These are phyloP conservation scores for Chroicocephalus ridibundus DNA, from an alignment of 2,113 vertebrate genomes.

Conservation along the genomic window DNA sequence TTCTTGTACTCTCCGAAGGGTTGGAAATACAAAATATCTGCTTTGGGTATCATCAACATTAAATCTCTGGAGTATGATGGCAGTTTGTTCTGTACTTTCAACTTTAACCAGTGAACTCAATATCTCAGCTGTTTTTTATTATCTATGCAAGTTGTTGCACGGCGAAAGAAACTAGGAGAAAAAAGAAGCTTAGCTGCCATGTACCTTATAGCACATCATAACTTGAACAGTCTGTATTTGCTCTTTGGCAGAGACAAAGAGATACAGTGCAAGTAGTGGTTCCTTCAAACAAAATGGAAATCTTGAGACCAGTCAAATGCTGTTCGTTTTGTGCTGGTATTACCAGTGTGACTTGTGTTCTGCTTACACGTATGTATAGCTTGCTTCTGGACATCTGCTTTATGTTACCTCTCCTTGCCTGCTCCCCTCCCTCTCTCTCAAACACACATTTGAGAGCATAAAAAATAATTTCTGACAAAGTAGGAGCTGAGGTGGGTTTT, in stretches of 20 bases:
- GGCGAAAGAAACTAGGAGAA: neutral
- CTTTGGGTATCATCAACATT: neutral
- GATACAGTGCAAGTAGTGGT: neutral
- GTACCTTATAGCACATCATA: neutral
- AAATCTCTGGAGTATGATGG: neutral
- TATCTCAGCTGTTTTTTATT: constrained; percentile 43
- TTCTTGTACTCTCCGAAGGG: neutral
- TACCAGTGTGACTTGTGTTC: neutral
- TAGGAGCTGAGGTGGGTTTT: neutral
- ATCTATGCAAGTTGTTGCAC: neutral
- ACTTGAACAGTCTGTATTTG: neutral
- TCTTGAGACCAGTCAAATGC: neutral
- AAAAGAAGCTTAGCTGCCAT: neutral
- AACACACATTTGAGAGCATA: neutral
- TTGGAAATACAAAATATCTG: constrained; percentile 5
- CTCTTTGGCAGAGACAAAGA: neutral
- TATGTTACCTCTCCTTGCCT: neutral
- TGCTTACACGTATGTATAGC: neutral
- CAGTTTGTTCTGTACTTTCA: constrained; percentile 13
- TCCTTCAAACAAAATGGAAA: neutral
- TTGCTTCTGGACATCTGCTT: constrained; percentile 34
- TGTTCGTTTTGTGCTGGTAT: neutral
- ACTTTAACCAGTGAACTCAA: constrained; percentile 1
- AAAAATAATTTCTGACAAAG: neutral
- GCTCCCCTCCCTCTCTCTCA: neutral